These are phyloP conservation scores for Dasyornis broadbenti DNA, from an alignment of 2,113 vertebrate genomes.

Conservation along the genomic window DNA sequence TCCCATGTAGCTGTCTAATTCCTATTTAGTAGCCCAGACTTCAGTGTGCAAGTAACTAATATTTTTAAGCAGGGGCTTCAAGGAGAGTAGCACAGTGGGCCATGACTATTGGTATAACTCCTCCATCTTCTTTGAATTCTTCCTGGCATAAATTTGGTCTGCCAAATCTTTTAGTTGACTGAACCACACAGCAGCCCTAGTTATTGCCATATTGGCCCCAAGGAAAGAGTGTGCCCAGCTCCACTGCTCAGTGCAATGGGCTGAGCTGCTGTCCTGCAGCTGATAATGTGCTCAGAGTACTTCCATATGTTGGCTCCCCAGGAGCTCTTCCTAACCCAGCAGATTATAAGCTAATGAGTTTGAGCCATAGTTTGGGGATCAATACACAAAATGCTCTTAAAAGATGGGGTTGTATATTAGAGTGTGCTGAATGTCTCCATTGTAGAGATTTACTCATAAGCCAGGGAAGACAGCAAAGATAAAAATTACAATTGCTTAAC, in stretches of 20 bases:
- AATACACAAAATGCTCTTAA: not conserved
- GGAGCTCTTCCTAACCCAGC: slow-evolving; percentile 6
- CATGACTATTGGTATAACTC: not conserved
- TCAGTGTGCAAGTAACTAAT: not conserved
- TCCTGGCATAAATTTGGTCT: not conserved
- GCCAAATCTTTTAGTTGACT: not conserved
- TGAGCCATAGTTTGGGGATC: not conserved
- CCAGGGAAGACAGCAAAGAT: not conserved
- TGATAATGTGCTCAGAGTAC: not conserved
- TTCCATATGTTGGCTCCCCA: slow-evolving; percentile 31
- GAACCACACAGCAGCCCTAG: not conserved
- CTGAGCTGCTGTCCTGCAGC: not conserved
- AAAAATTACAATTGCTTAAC: not conserved
- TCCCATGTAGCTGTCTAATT: slow-evolving; percentile 39
- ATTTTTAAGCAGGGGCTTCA: not conserved
- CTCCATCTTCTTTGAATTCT: not conserved
- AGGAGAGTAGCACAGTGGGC: not conserved
- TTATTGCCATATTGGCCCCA: not conserved
- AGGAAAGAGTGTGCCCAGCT: not conserved
- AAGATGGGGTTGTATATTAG: not conserved
- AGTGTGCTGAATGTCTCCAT: not conserved
- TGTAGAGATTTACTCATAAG: not conserved
- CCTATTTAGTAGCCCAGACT: not conserved
- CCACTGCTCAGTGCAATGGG: not conserved
- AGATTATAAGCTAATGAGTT: not conserved